These are phyloP conservation scores for Autographa pulchrina DNA, from an alignment of 2,888 invertebrate genomes.

Conservation along the genomic window DNA sequence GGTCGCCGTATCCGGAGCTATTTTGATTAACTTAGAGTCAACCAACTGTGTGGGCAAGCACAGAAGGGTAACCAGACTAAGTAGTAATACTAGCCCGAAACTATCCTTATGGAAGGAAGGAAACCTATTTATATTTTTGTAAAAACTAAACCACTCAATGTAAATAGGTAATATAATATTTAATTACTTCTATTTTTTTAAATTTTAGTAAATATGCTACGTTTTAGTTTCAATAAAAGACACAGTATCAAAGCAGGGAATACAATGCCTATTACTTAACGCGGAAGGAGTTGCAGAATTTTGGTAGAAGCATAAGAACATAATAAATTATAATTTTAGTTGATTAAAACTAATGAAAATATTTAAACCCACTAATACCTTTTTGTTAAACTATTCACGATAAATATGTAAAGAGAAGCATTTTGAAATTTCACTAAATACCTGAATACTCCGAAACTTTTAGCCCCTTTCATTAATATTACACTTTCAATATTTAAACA, in stretches of 20 bases:
- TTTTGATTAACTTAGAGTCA: constrained; percentile 10
- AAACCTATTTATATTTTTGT: too few species aligned
- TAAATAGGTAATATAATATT: too few species aligned
- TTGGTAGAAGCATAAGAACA: too few species aligned
- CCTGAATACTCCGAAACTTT: background rate
- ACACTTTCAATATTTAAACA: background rate
- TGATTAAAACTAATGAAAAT: background rate
- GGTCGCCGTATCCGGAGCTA: constrained; percentile 9
- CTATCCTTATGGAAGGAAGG: too few species aligned
- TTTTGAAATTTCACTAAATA: background rate
- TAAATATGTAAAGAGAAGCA: background rate
- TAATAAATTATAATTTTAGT: background rate
- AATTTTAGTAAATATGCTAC: too few species aligned
- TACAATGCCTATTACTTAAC: too few species aligned
- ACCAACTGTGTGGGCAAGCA: background rate
- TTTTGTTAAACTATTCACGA: background rate
- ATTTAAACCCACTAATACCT: background rate
- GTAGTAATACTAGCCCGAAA: background rate
- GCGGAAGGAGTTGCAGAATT: too few species aligned
- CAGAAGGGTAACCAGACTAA: constrained; percentile 4
- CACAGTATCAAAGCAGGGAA: too few species aligned
- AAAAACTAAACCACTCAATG: too few species aligned
- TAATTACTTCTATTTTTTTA: too few species aligned
- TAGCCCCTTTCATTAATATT: constrained; percentile 19
- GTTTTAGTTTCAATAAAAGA: too few species aligned